Base-by-base conservation (phyloP, 1,140 invertebrate genomes). In the Formica selysi region DNA sequence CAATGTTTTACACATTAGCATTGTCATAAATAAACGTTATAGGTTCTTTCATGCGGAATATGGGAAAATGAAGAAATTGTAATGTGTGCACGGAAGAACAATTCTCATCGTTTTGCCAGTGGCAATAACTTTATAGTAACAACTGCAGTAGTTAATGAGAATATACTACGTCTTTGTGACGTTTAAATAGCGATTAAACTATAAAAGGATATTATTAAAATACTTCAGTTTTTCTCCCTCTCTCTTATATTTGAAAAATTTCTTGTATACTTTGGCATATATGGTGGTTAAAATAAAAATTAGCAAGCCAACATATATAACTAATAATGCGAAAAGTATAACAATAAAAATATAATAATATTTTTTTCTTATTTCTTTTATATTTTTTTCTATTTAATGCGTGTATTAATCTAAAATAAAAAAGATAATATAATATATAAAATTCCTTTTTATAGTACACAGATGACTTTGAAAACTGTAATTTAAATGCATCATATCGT, bases 1-100 rank as follows among this genome's bases (percentile, higher is more conserved):
- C 13, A 65, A 51, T 51, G 61, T 59, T 83, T 74, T 74, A 83
- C 79, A 81, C 38, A 81, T 26, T 86, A 71, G 70, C 67, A 44
- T 64, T 16, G 65, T 29, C 48, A 13, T 54, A 64, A 62, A 86
- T 64, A 62, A 51, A 11, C 67, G 65, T 86, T 74, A 86, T 81
- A 26, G 41, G 61, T 57, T 29, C 61, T 83, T 86, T 86, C 74
- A 83, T 83, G 59, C 61, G 85, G 36, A 81, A 83, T 44, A n/a
- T 10, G 54, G 73, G 54, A 85, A 78, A 64, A 85, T 64, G 79
- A 83, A 70, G 65, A 32, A 86, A 70, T 38, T 81, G 29, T 64
- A 67, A 81, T 62, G 57, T 38, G 51, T 41, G 19, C 26, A n/a
- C 29, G 32, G 10, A 73, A 62, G n/a, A 38, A 29, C 67, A 22